These are phyloP conservation scores for Hiodon tergisus DNA, from an alignment of 2,113 vertebrate genomes.

Conservation along the genomic window DNA sequence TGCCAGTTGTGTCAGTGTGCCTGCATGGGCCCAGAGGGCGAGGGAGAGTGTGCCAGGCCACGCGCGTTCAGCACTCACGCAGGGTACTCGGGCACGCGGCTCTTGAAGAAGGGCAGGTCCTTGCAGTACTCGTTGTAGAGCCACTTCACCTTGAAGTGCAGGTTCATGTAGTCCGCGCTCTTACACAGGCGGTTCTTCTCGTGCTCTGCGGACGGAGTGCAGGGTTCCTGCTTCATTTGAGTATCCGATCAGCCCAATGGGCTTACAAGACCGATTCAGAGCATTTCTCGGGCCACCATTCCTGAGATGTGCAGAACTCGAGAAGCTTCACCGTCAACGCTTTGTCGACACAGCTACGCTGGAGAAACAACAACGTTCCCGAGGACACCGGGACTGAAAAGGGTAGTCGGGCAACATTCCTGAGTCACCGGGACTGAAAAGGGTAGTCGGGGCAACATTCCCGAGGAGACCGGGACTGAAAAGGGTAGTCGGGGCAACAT, in stretches of 20 bases:
- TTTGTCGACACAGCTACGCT: no score
- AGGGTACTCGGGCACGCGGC: slow-evolving; percentile 88
- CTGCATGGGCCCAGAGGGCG: background rate
- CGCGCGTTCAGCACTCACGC: slow-evolving; percentile 71
- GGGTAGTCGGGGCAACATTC: no score
- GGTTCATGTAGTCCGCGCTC: slow-evolving; percentile 98
- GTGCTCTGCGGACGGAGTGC: slow-evolving; percentile 63
- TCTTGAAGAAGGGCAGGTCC: slow-evolving; percentile 91
- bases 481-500: no score
- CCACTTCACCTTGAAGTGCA: slow-evolving; percentile 99
- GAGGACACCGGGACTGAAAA: no score
- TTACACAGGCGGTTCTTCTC: slow-evolving; percentile 96
- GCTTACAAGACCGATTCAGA: background rate
- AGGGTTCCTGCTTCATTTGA: slow-evolving; percentile 6
- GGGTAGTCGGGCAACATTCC: no score
- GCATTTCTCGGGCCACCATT: background rate
- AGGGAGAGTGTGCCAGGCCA: background rate
- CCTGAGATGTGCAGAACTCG: no score
- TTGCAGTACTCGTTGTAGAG: slow-evolving; percentile 96
- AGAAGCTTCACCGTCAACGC: no score
- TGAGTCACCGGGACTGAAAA: no score
- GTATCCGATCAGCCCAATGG: background rate
- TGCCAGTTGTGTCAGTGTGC: slow-evolving; percentile 5
- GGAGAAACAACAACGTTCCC: no score
- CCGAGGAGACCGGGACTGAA: no score